Evolutionary conservation across 2,888 invertebrate species (phyloP).

Genomic region (Busseola fusca): DNA sequence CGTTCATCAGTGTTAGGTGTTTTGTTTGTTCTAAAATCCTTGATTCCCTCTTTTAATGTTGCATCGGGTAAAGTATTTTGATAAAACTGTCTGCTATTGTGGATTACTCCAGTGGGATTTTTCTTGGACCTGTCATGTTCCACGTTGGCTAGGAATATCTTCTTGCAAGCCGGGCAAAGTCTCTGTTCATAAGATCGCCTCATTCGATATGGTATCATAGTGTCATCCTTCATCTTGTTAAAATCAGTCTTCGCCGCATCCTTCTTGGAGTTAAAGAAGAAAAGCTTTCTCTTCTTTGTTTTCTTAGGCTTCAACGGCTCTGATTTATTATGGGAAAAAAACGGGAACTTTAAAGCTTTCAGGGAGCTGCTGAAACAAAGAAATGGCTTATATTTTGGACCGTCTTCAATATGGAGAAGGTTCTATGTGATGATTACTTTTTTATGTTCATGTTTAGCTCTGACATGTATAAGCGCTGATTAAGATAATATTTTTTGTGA

Average conservation of each 20-base stretch:
- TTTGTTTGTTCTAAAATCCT: slow-evolving; percentile 30
- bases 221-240: slow-evolving; percentile 23
- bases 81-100: slow-evolving; percentile 65
- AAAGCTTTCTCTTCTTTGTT: slow-evolving; percentile 70
- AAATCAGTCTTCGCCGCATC: slow-evolving; percentile 2
- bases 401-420: background rate
- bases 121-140: slow-evolving; percentile 36
- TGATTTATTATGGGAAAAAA: slow-evolving; percentile 80
- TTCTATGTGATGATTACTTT: background rate
- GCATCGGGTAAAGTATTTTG: slow-evolving; percentile 39
- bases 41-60: slow-evolving; percentile 31
- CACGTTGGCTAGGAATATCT: slow-evolving; percentile 43
- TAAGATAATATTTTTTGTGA: background rate
- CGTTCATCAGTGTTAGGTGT: background rate
- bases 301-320: slow-evolving; percentile 62
- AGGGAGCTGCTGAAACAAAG: slow-evolving; percentile 73
- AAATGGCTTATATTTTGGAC: background rate
- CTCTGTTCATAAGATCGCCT: slow-evolving; percentile 61
- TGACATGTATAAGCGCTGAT: background rate
- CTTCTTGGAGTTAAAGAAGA: slow-evolving; percentile 61
- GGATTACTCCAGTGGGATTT: slow-evolving; percentile 44
- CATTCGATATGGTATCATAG: slow-evolving; percentile 27
- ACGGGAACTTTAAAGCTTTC: slow-evolving; percentile 76
- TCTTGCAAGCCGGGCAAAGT: slow-evolving; percentile 63
- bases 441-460: background rate